Percentiles rank a stretch among this genome's conserved stretches.
phyloP scores from a whole-genome alignment of 1,140 invertebrate genomes.

The Pseudachorutes palmiensis region DNA sequence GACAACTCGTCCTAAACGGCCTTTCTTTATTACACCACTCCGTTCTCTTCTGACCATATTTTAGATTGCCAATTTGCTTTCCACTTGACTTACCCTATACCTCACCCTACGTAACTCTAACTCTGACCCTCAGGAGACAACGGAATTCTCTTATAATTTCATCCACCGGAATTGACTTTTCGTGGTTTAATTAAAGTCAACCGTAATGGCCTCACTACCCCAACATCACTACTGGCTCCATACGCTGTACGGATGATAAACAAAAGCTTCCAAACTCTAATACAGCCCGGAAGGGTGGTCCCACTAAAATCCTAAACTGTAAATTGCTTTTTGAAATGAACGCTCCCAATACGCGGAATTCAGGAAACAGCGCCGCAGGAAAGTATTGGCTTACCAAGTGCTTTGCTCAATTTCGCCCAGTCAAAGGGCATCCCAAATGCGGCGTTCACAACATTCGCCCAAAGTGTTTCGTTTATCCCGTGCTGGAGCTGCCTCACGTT shows the following conservation, averaged over 20 bases:
- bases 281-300: too few relatives aligned
- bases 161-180: too few relatives aligned
- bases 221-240: too few relatives aligned
- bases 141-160: too few relatives aligned
- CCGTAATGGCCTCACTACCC: too few relatives aligned
- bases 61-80: conserved; percentile 6
- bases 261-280: too few relatives aligned
- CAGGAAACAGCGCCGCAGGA: conserved; percentile 3
- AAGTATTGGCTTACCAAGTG: not conserved
- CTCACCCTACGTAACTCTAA: not conserved
- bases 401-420: conserved; percentile 1
- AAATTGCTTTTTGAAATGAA: too few relatives aligned
- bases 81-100: not conserved
- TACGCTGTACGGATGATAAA: too few relatives aligned
- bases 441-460: not conserved
- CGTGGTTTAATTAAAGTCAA: too few relatives aligned
- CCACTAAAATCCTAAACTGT: too few relatives aligned
- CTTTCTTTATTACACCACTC: conserved; percentile 3
- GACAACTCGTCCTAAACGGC: not conserved
- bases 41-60: not conserved
- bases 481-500: not conserved
- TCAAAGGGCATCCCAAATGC: not conserved
- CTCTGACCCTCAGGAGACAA: too few relatives aligned
- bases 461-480: not conserved
- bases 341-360: not conserved